phyloP scores from a whole-genome alignment of 2,888 invertebrate genomes.

The Aleiodes leptofemur region DNA sequence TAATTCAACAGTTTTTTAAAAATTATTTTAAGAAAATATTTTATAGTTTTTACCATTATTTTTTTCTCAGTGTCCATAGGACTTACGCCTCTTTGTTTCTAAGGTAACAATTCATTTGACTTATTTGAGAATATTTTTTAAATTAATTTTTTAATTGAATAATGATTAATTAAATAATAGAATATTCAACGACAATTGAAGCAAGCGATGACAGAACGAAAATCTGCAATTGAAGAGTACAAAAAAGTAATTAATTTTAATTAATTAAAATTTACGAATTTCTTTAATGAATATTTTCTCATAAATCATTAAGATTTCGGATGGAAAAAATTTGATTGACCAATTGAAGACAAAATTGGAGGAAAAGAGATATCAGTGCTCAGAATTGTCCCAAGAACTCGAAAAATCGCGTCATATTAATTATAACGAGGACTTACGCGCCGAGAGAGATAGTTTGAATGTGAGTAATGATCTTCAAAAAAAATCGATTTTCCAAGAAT shows the following conservation, averaged over 20 bases:
- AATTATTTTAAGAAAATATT: too few species aligned
- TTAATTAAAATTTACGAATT: not conserved
- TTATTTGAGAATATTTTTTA: too few species aligned
- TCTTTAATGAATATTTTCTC: slow-evolving; percentile 1
- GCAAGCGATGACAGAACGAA: slow-evolving; percentile 22
- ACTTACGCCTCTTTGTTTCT: too few species aligned
- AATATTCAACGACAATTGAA: slow-evolving; percentile 18
- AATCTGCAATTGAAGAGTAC: slow-evolving; percentile 6
- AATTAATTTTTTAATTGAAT: too few species aligned
- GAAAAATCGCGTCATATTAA: slow-evolving; percentile 55
- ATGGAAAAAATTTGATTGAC: slow-evolving; percentile 50
- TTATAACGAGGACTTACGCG: slow-evolving; percentile 53
- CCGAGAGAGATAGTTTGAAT: slow-evolving; percentile 60
- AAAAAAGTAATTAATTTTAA: slow-evolving; percentile 14
- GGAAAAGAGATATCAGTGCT: slow-evolving; percentile 56
- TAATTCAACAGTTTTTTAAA: too few species aligned
- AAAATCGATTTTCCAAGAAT: too few species aligned
- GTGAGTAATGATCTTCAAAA: slow-evolving; percentile 41
- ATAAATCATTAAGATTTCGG: not conserved
- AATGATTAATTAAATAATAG: not conserved
- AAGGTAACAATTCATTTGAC: too few species aligned
- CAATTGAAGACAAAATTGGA: slow-evolving; percentile 58
- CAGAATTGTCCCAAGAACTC: slow-evolving; percentile 58
- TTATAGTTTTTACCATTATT: too few species aligned
- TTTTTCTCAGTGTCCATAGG: too few species aligned